A percentile compares a stretch with the other conserved stretches of the same genome.
Conservation (phyloP, 2,888 invertebrate genomes). For the Byasa hedistus region DNA sequence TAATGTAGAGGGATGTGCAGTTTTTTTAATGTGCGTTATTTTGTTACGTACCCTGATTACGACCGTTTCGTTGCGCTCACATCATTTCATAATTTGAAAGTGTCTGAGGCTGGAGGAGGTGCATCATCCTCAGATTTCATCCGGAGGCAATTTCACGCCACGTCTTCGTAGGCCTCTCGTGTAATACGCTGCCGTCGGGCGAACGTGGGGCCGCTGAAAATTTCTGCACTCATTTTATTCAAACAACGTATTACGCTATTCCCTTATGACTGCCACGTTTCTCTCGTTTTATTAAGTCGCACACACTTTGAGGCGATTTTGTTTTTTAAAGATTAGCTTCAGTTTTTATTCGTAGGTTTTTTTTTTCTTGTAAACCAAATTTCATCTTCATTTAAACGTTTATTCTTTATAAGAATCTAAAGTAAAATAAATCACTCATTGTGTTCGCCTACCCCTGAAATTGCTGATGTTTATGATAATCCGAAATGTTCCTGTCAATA, state of each 20-base stretch:
- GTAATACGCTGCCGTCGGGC: constrained; percentile 53
- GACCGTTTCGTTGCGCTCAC: neutral
- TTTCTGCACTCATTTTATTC: constrained; percentile 52
- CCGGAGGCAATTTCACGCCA: constrained; percentile 71
- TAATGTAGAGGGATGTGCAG: too few relatives aligned
- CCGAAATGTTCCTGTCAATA: neutral
- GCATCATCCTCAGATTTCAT: constrained; percentile 41
- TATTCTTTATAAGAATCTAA: too few relatives aligned
- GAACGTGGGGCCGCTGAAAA: constrained; percentile 51
- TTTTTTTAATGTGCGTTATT: too few relatives aligned
- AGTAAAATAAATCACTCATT: too few relatives aligned
- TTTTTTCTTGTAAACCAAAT: neutral
- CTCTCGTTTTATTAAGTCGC: constrained; percentile 23
- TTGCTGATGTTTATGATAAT: neutral
- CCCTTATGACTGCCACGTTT: constrained; percentile 29
- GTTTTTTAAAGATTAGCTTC: constrained; percentile 30
- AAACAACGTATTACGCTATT: constrained; percentile 47
- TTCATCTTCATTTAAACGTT: neutral
- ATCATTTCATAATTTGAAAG: constrained; percentile 24
- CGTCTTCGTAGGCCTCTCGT: constrained; percentile 57
- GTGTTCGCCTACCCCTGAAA: too few relatives aligned
- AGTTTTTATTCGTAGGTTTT: constrained; percentile 33
- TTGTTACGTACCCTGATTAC: neutral
- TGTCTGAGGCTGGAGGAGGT: constrained; percentile 22
- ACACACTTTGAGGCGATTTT: constrained; percentile 15